Evolutionary conservation across 2,888 invertebrate genomes (phyloP).

Genomic region (Campoplex capitator): DNA sequence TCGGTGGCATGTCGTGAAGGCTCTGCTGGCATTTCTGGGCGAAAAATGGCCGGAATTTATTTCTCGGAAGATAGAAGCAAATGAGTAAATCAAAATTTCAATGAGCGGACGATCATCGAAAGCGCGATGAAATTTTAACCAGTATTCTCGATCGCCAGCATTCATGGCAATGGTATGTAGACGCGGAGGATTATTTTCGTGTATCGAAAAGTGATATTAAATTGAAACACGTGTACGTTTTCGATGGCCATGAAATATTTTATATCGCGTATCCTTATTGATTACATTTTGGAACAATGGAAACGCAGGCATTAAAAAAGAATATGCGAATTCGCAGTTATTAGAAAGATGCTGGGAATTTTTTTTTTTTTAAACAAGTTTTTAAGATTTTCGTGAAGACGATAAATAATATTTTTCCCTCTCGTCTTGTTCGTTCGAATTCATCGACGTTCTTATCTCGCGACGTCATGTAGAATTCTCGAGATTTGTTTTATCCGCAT

Average conservation of each 20-base stretch:
- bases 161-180: neutral
- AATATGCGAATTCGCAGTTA: conserved; percentile 39
- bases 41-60: neutral
- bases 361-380: conserved; percentile 31
- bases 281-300: conserved; percentile 31
- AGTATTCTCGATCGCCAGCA: neutral
- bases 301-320: conserved; percentile 33
- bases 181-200: conserved; percentile 10
- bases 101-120: neutral
- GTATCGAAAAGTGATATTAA: conserved; percentile 50
- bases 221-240: neutral
- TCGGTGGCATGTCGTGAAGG: neutral
- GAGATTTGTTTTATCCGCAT: conserved; percentile 6
- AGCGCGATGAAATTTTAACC: conserved; percentile 27
- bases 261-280: conserved; percentile 39
- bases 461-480: conserved; percentile 55
- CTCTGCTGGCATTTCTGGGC: neutral
- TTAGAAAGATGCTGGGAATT: conserved; percentile 28
- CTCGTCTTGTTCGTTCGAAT: conserved; percentile 45
- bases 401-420: conserved; percentile 54
- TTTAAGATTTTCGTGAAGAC: conserved; percentile 48
- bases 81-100: conserved; percentile 20
- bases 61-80: neutral
- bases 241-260: conserved; percentile 51
- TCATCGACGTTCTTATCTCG: conserved; percentile 28